Percentiles rank a stretch among this genome's conserved stretches.
Evolutionary conservation across 2,888 invertebrate species (phyloP).

Genomic region (Clepsis dumicolana): DNA sequence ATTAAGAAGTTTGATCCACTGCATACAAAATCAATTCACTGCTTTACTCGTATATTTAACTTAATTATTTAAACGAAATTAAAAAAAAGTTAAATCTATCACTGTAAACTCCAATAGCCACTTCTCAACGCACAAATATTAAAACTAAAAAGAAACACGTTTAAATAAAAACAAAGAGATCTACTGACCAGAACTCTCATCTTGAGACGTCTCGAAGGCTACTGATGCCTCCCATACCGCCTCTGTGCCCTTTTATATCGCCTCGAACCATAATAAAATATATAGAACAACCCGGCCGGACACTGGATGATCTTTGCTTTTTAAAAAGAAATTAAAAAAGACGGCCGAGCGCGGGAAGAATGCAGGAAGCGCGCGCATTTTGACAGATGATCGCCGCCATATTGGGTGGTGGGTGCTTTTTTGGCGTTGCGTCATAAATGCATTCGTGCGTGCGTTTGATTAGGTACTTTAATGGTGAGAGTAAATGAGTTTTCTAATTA

Average conservation of each 20-base stretch:
- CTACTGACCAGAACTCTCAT: slow-evolving; percentile 48
- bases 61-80: not conserved
- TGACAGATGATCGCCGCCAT: slow-evolving; percentile 42
- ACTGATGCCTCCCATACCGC: slow-evolving; percentile 44
- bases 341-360: slow-evolving; percentile 41
- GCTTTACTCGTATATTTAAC: not conserved
- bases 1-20: too few relatives aligned
- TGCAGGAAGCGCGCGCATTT: slow-evolving; percentile 47
- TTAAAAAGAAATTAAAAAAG: slow-evolving; percentile 52
- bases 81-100: not conserved
- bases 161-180: slow-evolving; percentile 17
- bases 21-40: too few relatives aligned
- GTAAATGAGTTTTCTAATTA: slow-evolving; percentile 26
- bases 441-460: slow-evolving; percentile 30
- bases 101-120: not conserved
- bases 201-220: slow-evolving; percentile 46
- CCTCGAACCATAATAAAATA: slow-evolving; percentile 27
- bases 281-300: slow-evolving; percentile 55
- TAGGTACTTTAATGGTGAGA: slow-evolving; percentile 23
- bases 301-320: slow-evolving; percentile 54
- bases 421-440: slow-evolving; percentile 28
- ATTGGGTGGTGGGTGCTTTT: slow-evolving; percentile 29
- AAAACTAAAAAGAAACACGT: not conserved
- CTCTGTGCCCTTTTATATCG: slow-evolving; percentile 44
- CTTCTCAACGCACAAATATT: slow-evolving; percentile 5